Base-by-base conservation (phyloP, 2,797 vertebrate genomes). In the Amphiprion clarkii region DNA sequence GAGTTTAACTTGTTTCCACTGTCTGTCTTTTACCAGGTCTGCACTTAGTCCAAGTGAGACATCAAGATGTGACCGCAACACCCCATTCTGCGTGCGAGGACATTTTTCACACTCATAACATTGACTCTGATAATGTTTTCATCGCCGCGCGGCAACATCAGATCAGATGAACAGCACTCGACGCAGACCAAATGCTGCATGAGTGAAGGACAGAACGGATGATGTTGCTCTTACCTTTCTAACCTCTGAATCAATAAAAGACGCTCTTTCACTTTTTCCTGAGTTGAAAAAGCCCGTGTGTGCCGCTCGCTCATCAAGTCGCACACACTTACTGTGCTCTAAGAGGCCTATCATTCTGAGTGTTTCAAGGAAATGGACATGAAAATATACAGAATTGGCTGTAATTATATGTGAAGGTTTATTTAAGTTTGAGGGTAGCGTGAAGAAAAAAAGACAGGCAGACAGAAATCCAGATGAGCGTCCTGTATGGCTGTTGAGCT, bases 331-430 rank as follows among this genome's bases (percentile, higher is more conserved):
- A 77, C 80, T 68, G 51, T 36, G 73, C 90, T 91, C 84, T 90
- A 62, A 88, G 85, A 92, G 90, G 83, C 79, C 85, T 81, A 86
- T 79, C 76, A 59, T 71, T 84, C 64, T 74, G 83, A 89, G 88
- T 81, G 83, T 89, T 91, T 94, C 82, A 87, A 76, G 91, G 90
- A 93, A 94, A 92, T 87, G 87, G 91, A 93, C 88, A 31, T 86
- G 88, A 95, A 95, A 95, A 95, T 94, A 95, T 93, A 95, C 93
- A 93, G 88, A 93, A 93, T 90, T 94, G 88, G 86, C 84, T 79
- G 89, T 94, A 95, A 94, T 95, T 94, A 94, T 80, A 90, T 83
- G 89, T 91, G 89, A 94, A 92, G 87, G 93, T 94, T 95, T 95
- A 94, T 95, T 95, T 95, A 91, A 91, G 91, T 94, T 93, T 86